phyloP scores from a whole-genome alignment of 2,113 vertebrate genomes.

The Cheilinus undulatus region DNA sequence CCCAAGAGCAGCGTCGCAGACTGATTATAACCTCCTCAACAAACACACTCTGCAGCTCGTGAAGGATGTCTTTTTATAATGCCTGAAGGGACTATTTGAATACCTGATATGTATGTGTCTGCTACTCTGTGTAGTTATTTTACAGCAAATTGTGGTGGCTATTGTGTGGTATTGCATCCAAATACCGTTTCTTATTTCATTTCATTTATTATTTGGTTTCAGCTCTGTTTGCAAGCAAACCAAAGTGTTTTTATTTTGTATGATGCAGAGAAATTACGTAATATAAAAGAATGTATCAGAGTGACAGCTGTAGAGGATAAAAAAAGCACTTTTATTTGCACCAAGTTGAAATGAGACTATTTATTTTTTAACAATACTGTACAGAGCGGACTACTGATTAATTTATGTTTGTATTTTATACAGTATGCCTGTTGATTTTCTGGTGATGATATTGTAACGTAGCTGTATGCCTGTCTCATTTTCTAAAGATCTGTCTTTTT shows the following conservation, averaged over 20 bases:
- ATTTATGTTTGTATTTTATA: conserved; percentile 79
- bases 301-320: conserved; percentile 56
- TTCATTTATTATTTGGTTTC: conserved; percentile 46
- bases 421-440: conserved; percentile 77
- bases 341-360: conserved; percentile 70
- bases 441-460: conserved; percentile 73
- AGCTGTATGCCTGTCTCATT: conserved; percentile 77
- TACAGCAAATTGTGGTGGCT: conserved; percentile 64
- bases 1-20: conserved; percentile 61
- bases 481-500: conserved; percentile 62
- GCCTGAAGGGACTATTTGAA: conserved; percentile 65
- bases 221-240: conserved; percentile 74
- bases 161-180: conserved; percentile 66
- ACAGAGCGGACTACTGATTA: conserved; percentile 68
- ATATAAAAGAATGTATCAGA: conserved; percentile 73
- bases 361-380: conserved; percentile 77
- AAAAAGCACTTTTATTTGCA: conserved; percentile 80
- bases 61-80: conserved; percentile 63
- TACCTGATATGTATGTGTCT: conserved; percentile 65
- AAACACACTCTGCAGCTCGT: conserved; percentile 53
- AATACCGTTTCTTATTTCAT: conserved; percentile 44
- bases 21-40: conserved; percentile 69
- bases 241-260: conserved; percentile 82
- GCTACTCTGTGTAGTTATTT: conserved; percentile 66
- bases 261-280: conserved; percentile 47